A percentile compares a stretch with the other conserved stretches of the same genome.
Evolutionary conservation across 2,797 vertebrate species (phyloP).

Genomic region (Rhincodon typus): DNA sequence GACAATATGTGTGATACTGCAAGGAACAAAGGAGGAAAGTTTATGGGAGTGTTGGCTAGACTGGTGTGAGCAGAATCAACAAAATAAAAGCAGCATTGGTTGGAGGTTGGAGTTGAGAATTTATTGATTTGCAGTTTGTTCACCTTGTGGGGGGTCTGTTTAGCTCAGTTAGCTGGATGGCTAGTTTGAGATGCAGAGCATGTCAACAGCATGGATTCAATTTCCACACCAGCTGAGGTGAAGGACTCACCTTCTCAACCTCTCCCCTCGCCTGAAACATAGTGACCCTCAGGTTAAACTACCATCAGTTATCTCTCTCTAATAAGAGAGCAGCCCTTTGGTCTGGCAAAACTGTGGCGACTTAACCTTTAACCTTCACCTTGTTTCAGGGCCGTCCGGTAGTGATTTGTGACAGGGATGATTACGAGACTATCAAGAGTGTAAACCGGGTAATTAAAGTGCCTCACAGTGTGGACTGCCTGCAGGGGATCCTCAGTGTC

Average conservation of each 20-base stretch:
- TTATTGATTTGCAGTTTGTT: neutral
- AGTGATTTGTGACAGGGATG: constrained; percentile 90
- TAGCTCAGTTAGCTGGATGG: too few relatives aligned
- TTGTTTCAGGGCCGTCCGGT: constrained; percentile 80
- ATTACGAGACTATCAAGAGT: constrained; percentile 84
- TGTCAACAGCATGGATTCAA: too few relatives aligned
- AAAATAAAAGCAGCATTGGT: neutral
- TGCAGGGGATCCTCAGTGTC: constrained; percentile 92
- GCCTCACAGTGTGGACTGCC: constrained; percentile 90
- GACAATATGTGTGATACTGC: neutral
- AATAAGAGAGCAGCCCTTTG: too few relatives aligned
- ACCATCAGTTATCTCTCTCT: too few relatives aligned
- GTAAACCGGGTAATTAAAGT: constrained; percentile 88
- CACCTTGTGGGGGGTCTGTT: constrained; percentile 3
- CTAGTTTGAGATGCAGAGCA: too few relatives aligned
- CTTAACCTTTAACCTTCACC: neutral
- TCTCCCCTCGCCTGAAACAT: too few relatives aligned
- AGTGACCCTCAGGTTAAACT: too few relatives aligned
- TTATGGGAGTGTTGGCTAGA: neutral
- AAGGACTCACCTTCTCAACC: too few relatives aligned
- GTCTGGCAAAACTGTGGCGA: too few relatives aligned
- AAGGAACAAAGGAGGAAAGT: neutral
- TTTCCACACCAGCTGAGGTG: too few relatives aligned
- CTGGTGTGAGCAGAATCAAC: neutral
- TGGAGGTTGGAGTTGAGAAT: neutral